phyloP scores from a whole-genome alignment of 2,797 vertebrate genomes.

The Poecile montanus region DNA sequence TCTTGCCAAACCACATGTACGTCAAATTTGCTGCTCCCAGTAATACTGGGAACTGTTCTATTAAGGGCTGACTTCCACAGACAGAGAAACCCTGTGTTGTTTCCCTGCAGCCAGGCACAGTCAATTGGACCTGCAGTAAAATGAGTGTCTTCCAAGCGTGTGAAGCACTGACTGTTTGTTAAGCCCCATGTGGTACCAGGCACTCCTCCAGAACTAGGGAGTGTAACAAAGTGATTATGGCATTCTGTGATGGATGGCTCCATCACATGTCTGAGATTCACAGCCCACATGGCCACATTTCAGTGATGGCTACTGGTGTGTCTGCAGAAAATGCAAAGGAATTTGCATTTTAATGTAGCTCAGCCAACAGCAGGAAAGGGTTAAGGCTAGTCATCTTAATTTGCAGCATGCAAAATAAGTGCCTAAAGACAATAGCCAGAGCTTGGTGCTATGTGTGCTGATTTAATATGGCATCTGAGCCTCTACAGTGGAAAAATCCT shows the following conservation, averaged over 20 bases:
- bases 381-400: not conserved
- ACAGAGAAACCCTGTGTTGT: not conserved
- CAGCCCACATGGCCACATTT: not conserved
- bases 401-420: not conserved
- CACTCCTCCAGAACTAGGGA: not conserved
- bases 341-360: constrained; percentile 17
- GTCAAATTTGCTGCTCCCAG: constrained; percentile 9
- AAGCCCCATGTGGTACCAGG: constrained; percentile 5
- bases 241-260: constrained; percentile 42
- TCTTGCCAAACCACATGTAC: constrained; percentile 1
- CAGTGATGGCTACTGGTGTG: not conserved
- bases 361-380: not conserved
- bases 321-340: not conserved
- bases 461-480: constrained; percentile 25
- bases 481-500: not conserved
- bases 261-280: constrained; percentile 19
- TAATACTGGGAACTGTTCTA: not conserved
- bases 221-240: not conserved
- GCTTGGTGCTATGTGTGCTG: not conserved
- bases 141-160: constrained; percentile 2
- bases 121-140: not conserved
- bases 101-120: not conserved
- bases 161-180: rapidly evolving
- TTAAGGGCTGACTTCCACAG: not conserved
- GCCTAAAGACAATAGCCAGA: constrained; percentile 5